Percentiles rank a stretch among this genome's conserved stretches.
Evolutionary conservation across 1,140 invertebrate species (phyloP).

Genomic region (Zaprionus vittiger): DNA sequence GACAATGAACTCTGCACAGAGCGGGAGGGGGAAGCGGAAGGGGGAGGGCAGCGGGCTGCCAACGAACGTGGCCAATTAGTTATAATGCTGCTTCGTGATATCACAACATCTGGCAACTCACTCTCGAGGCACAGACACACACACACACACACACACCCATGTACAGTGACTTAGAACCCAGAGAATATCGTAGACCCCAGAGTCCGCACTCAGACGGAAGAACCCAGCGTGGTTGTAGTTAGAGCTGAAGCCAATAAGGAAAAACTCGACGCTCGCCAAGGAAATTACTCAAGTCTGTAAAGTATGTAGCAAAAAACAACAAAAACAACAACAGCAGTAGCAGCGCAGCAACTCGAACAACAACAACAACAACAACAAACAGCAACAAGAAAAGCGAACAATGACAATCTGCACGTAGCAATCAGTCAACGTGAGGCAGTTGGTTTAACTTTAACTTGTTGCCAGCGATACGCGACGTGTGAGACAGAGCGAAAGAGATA

Average conservation of each 20-base stretch:
- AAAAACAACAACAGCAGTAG: conserved; percentile 41
- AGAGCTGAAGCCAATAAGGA: conserved; percentile 67
- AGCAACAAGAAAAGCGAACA: conserved; percentile 68
- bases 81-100: conserved; percentile 83
- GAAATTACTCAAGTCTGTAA: conserved; percentile 82
- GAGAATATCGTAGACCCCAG: conserved; percentile 27
- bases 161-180: conserved; percentile 12
- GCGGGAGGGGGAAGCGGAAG: conserved; percentile 4
- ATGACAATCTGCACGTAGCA: conserved; percentile 82
- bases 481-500: conserved; percentile 38
- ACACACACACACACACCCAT: conserved; percentile 19
- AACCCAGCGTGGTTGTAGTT: conserved; percentile 51
- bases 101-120: conserved; percentile 82
- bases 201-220: conserved; percentile 44
- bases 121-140: conserved; percentile 58
- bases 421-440: conserved; percentile 82
- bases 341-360: conserved; percentile 28
- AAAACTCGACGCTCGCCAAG: conserved; percentile 75
- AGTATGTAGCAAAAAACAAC: conserved; percentile 74
- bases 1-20: conserved; percentile 68
- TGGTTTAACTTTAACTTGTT: conserved; percentile 81
- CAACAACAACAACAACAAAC: conserved; percentile 24
- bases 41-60: conserved; percentile 44
- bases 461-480: conserved; percentile 55
- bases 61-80: conserved; percentile 82